Conservation (phyloP, 2,888 invertebrate genomes). For the Aporophyla nigra region DNA sequence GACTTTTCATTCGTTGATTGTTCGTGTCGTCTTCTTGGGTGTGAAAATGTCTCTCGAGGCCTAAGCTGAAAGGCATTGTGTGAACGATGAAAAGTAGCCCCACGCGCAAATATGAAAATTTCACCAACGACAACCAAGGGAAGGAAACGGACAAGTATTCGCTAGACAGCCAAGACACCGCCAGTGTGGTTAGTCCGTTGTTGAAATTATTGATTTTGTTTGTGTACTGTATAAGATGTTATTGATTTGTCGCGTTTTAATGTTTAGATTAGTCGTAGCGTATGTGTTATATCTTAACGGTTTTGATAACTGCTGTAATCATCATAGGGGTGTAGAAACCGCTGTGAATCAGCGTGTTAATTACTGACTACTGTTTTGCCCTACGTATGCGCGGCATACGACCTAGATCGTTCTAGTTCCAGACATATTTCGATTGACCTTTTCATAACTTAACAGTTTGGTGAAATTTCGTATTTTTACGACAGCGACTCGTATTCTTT, state of each 20-base stretch:
- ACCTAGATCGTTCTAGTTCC: constrained; percentile 77
- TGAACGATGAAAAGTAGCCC: constrained; percentile 90
- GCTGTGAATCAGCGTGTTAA: constrained; percentile 21
- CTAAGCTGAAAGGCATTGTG: constrained; percentile 81
- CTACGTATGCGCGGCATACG: constrained; percentile 62
- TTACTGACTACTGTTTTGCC: constrained; percentile 36
- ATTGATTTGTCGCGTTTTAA: constrained; percentile 82
- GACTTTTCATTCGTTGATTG: constrained; percentile 76
- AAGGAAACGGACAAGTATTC: constrained; percentile 89
- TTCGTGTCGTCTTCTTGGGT: constrained; percentile 80
- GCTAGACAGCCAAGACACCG: constrained; percentile 89
- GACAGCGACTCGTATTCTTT: neutral
- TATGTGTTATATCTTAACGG: constrained; percentile 42
- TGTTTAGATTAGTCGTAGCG: constrained; percentile 67
- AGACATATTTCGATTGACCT: constrained; percentile 37
- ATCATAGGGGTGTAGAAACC: constrained; percentile 31
- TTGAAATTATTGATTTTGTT: constrained; percentile 89
- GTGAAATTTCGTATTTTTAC: constrained; percentile 22
- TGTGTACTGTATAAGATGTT: constrained; percentile 82
- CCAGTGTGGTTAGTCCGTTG: constrained; percentile 88
- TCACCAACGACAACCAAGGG: constrained; percentile 86
- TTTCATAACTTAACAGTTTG: constrained; percentile 20
- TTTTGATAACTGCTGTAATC: constrained; percentile 22
- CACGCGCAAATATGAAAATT: constrained; percentile 89
- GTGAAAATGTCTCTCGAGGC: constrained; percentile 86